A percentile compares a stretch with the other conserved stretches of the same genome.
Conservation (phyloP, 2,797 vertebrate species). For the Nyctalus aviator region DNA sequence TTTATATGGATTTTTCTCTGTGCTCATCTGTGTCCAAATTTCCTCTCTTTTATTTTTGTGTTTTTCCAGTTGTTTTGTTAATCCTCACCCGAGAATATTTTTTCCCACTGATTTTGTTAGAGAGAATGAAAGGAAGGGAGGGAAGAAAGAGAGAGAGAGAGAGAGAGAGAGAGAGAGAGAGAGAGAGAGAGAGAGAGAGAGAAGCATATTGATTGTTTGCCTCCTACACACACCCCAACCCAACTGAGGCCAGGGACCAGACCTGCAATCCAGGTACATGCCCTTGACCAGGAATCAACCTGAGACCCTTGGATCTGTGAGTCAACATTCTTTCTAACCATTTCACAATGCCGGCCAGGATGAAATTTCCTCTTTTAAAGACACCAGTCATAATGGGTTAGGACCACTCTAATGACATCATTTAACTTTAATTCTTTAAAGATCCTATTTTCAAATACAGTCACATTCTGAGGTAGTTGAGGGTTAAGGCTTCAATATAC, state of each 20-base stretch:
- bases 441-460: not conserved
- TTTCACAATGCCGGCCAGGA: not conserved
- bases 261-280: not conserved
- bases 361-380: not conserved
- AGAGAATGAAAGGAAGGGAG: no score
- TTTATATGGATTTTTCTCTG: not conserved
- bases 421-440: conserved; percentile 2
- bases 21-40: not conserved
- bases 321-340: not conserved
- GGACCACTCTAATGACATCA: not conserved
- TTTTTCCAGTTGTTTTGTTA: no score
- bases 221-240: not conserved
- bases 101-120: no score
- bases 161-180: no score
- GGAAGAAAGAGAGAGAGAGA: no score
- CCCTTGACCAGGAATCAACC: not conserved
- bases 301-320: not conserved
- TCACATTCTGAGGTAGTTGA: not conserved
- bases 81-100: no score
- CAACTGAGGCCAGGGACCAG: not conserved
- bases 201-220: no score
- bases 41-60: not conserved
- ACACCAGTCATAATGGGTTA: not conserved
- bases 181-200: no score
- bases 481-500: not conserved